Evolutionary conservation across 2,113 vertebrate genomes (phyloP).

Genomic region (Amphiprion ocellaris): DNA sequence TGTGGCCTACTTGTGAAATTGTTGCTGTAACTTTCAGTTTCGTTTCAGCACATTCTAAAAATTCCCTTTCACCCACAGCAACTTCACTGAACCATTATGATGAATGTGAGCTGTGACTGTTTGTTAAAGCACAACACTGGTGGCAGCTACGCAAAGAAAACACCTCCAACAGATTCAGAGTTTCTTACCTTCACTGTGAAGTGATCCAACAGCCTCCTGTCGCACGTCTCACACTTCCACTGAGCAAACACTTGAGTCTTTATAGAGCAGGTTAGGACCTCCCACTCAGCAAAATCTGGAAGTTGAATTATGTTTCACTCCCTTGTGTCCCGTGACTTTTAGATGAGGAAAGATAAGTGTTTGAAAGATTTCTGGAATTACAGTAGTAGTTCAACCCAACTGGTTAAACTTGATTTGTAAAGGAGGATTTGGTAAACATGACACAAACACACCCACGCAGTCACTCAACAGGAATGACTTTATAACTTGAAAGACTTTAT

Average conservation of each 20-base stretch:
- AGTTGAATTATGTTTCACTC: not conserved
- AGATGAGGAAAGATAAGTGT: not conserved
- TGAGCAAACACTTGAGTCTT: not conserved
- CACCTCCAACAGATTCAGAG: not conserved
- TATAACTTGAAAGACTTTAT: not conserved
- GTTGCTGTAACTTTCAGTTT: slow-evolving; percentile 15
- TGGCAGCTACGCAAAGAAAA: not conserved
- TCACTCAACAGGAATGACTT: not conserved
- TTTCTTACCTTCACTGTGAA: slow-evolving; percentile 43
- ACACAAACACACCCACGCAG: not conserved
- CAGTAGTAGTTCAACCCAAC: not conserved
- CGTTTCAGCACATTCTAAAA: not conserved
- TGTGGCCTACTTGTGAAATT: not conserved
- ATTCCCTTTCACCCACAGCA: not conserved
- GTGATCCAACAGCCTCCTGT: not conserved
- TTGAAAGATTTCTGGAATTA: not conserved
- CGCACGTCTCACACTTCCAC: not conserved
- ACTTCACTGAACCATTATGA: not conserved
- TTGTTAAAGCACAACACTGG: not conserved
- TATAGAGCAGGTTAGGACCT: slow-evolving; percentile 20
- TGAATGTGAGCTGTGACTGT: not conserved
- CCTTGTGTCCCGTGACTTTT: not conserved
- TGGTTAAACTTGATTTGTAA: not conserved
- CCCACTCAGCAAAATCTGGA: slow-evolving; percentile 32
- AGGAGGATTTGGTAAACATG: not conserved